phyloP scores from a whole-genome alignment of 2,888 invertebrate genomes.

The Phyllotreta striolata region DNA sequence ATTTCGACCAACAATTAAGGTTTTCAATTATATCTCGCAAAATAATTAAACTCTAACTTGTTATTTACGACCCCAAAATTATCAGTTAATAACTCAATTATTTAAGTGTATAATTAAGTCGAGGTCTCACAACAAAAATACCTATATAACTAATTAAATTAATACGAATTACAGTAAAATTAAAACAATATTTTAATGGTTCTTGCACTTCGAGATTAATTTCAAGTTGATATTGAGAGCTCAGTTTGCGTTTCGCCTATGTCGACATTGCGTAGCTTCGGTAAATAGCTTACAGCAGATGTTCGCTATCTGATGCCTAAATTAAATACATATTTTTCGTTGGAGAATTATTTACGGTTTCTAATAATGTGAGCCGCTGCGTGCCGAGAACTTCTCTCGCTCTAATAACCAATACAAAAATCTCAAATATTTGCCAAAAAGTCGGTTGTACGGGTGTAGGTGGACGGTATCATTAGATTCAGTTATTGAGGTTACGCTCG shows the following conservation, averaged over 20 bases:
- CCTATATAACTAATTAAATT: too few species aligned
- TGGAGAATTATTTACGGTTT: constrained; percentile 38
- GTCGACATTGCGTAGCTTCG: constrained; percentile 23
- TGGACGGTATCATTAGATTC: too few species aligned
- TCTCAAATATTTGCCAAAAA: constrained; percentile 3
- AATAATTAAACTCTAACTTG: constrained; percentile 42
- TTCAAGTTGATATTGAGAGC: constrained; percentile 15
- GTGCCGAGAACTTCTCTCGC: constrained; percentile 9
- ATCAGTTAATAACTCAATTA: too few species aligned
- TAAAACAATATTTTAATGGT: not conserved
- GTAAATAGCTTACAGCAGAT: constrained; percentile 38
- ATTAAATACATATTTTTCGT: constrained; percentile 42
- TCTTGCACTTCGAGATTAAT: constrained; percentile 11
- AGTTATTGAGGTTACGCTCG: too few species aligned
- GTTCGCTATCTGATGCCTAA: constrained; percentile 37
- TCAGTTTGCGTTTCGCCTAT: constrained; percentile 33
- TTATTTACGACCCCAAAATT: too few species aligned
- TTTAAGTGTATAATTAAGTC: too few species aligned
- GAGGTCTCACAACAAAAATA: too few species aligned
- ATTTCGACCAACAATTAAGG: constrained; percentile 45
- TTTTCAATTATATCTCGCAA: constrained; percentile 43
- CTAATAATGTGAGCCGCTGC: constrained; percentile 31
- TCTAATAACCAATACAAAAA: constrained; percentile 20
- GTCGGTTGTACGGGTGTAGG: not conserved
- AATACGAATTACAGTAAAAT: too few species aligned